These are phyloP conservation scores for Sipha flava DNA, from an alignment of 1,140 invertebrate species.

Conservation along the genomic window DNA sequence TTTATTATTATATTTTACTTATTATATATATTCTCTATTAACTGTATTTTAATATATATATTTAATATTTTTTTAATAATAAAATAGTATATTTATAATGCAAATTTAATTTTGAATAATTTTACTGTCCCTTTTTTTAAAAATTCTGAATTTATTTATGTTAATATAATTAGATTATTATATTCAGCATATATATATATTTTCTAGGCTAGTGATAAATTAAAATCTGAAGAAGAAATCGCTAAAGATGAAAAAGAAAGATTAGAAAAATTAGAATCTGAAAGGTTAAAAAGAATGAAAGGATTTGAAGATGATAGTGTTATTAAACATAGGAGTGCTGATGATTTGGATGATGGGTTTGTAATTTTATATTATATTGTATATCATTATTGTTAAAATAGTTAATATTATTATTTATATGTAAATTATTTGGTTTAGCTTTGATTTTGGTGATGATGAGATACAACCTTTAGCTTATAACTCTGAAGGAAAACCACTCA, in stretches of 20 bases:
- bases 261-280: conserved; percentile 69
- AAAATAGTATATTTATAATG: too few species aligned
- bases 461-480: conserved; percentile 28
- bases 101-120: too few species aligned
- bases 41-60: too few species aligned
- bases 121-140: too few species aligned
- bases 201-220: conserved; percentile 57
- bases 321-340: conserved; percentile 54
- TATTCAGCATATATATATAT: background rate
- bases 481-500: conserved; percentile 27
- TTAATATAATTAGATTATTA: background rate
- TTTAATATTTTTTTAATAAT: too few species aligned
- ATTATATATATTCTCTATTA: too few species aligned
- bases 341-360: conserved; percentile 66
- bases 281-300: conserved; percentile 65
- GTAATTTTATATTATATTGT: background rate
- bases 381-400: background rate
- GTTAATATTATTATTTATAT: background rate
- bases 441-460: conserved; percentile 25
- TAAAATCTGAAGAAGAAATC: conserved; percentile 75
- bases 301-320: conserved; percentile 36
- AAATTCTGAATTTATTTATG: background rate
- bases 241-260: conserved; percentile 68
- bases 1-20: too few species aligned
- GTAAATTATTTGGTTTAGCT: background rate